Base-by-base conservation (phyloP, 2,888 invertebrate genomes). In the Andricus curvator region DNA sequence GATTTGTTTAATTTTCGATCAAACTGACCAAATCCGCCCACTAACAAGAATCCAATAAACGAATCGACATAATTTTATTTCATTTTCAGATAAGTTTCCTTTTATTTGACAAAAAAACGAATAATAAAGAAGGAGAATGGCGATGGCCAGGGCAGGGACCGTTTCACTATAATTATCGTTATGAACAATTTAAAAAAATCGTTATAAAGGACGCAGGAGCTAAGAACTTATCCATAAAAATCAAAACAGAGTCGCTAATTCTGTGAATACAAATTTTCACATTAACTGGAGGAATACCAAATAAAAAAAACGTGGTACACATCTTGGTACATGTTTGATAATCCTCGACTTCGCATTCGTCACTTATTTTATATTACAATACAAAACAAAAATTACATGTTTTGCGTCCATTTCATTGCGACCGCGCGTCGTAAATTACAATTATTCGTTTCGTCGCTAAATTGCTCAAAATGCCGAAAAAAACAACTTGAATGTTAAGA, bases 131-230 rank as follows among this genome's bases (percentile, higher is more conserved):
- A 89, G 88, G 89, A 89, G 87, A 85, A 87, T 89, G 85, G 86
- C 85, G 88, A 87, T 89, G 88, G 89, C 86, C 88, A 89, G 89
- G 89, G 88, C 89, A 89, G 90, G 90, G 90, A 89, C 90, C 85
- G 89, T 87, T 84, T 82, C 68, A 83, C 80, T 74, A 51, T 70
- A 81, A 84, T 80, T 83, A 83, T 82, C 82, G 80, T 80, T 81
- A 83, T 80, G 84, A 81, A 84, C 84, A 84, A 84, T 83, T 84
- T 13, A 15, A 68, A 68, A 37, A 41, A 25, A 68, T 22, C n/a
- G 4, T 37, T 48, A 56, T 25, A 51, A 51, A 9, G 29, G 51
- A 74, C 51, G 70, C 70, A 48, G 70, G 70, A 74, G 51, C 29
- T 29, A 74, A 51, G 20, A 56, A 51, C 70, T 51, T 33, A 70